Base-by-base conservation (phyloP, 2,113 vertebrate genomes). In the Rana temporaria region DNA sequence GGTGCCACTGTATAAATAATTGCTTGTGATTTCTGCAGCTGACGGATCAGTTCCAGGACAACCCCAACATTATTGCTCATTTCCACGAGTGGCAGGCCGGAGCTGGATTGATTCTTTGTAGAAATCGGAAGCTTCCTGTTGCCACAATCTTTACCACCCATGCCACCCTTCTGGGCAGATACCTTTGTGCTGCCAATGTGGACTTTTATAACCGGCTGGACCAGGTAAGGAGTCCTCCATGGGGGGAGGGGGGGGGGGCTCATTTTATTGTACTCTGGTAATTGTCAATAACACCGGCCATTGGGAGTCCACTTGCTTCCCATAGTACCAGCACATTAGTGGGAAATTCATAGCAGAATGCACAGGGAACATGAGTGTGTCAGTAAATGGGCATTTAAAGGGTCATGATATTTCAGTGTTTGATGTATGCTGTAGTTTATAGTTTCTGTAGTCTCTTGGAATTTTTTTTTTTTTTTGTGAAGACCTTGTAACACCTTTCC, bases 61-160 rank as follows among this genome's bases (percentile, higher is more conserved):
- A 89, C 22, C 95, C 89, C 1, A 93, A 94, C 0, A 85, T 98
- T 69, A 91, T 99, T 16, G 91, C 89, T 64, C 98, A 99, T 14
- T 99, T 99, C 89, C 98, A 99, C 0, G 98, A 99, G 85, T 99
- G 98, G 98, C 98, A 99, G 88, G 92, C 97, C 0, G 97, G 98
- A 20, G 91, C 92, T 0, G 97, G 98, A 1, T 92, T 99, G 6
- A 93, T 99, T 48, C 90, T 99, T 14, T 91, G 90, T 68, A 94
- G 97, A 34, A 90, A 91, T 24, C 89, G 92, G 63, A 97, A 96
- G 53, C 92, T 98, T 78, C 96, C 96, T 0, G 89, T 99, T 0
- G 96, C 96, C 7, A 98, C 98, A 0, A 90, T 99, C 57, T 99
- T 99, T 83, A 99, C 98, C 0, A 99, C 98, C 2, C 98, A 99